Percentiles rank a stretch among this genome's conserved stretches.
Conservation (phyloP, 2,797 vertebrate genomes). For the Xenops minutus region DNA sequence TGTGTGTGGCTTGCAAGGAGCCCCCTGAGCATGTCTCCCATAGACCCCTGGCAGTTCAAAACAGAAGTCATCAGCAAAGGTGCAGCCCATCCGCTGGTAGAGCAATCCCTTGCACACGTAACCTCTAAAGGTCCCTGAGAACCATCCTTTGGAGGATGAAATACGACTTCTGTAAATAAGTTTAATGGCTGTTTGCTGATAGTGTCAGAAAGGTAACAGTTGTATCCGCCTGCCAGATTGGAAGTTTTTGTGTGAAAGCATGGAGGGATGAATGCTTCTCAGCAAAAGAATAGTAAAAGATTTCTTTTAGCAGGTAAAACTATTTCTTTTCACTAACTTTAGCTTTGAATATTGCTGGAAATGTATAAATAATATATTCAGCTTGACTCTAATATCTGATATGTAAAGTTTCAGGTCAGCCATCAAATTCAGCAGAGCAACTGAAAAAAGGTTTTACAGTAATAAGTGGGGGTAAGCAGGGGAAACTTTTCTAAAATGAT, state of each 20-base stretch:
- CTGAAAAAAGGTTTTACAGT: neutral
- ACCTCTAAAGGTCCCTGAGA: neutral
- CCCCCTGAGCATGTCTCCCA: accelerated
- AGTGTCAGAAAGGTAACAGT: neutral
- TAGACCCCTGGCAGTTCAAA: neutral
- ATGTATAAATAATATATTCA: neutral
- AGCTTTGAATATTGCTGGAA: neutral
- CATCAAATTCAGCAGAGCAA: neutral
- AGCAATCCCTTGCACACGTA: neutral
- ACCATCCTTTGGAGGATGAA: neutral
- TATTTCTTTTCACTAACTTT: neutral
- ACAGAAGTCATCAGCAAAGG: neutral
- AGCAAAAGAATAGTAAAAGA: neutral
- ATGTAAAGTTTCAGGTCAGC: neutral
- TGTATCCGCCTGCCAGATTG: neutral
- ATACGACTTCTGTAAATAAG: neutral
- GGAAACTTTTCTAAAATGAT: neutral
- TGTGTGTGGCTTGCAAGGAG: neutral
- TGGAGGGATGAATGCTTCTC: neutral
- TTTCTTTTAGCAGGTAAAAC: neutral
- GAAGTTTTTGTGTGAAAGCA: neutral
- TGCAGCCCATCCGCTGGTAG: neutral
- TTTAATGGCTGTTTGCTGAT: neutral
- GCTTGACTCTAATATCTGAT: neutral
- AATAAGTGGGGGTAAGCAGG: neutral